These are phyloP conservation scores for Sebastes wilsoni DNA, from an alignment of 2,797 vertebrate genomes.

Conservation along the genomic window DNA sequence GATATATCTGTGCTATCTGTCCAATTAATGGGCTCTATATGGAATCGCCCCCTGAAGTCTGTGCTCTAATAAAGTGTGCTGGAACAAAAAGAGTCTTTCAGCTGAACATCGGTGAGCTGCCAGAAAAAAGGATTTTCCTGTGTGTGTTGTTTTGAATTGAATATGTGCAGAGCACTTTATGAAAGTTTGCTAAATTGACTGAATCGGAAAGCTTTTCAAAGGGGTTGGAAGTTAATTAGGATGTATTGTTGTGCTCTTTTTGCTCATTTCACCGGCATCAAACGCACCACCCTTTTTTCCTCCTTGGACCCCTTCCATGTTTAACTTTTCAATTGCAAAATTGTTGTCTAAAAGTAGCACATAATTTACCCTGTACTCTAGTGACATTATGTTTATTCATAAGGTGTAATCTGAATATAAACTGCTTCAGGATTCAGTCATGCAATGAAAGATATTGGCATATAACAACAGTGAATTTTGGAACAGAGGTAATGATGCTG, in stretches of 20 bases:
- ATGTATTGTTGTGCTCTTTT: constrained; percentile 49
- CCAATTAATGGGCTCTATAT: constrained; percentile 64
- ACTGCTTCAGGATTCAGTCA: constrained; percentile 16
- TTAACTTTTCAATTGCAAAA: constrained; percentile 31
- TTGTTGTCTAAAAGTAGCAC: constrained; percentile 15
- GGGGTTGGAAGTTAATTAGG: constrained; percentile 52
- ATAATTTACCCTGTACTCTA: constrained; percentile 12
- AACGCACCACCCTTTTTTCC: constrained; percentile 1
- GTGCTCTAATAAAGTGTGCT: constrained; percentile 74
- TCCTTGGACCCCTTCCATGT: neutral
- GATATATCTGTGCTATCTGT: constrained; percentile 61
- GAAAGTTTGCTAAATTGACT: constrained; percentile 66
- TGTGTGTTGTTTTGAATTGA: constrained; percentile 53
- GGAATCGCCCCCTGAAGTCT: constrained; percentile 52
- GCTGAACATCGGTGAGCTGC: constrained; percentile 56
- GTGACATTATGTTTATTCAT: constrained; percentile 26
- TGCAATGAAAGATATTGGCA: neutral
- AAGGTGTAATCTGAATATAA: constrained; percentile 14
- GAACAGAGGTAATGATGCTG: neutral
- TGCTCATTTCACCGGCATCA: constrained; percentile 28
- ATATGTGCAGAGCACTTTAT: constrained; percentile 50
- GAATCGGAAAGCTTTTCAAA: constrained; percentile 61
- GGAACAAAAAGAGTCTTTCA: constrained; percentile 61
- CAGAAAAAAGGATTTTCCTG: constrained; percentile 32
- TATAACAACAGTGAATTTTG: neutral